Percentiles rank a stretch among this genome's conserved stretches.
phyloP scores from a whole-genome alignment of 2,113 vertebrate species.

The Cyprinodon variegatus region DNA sequence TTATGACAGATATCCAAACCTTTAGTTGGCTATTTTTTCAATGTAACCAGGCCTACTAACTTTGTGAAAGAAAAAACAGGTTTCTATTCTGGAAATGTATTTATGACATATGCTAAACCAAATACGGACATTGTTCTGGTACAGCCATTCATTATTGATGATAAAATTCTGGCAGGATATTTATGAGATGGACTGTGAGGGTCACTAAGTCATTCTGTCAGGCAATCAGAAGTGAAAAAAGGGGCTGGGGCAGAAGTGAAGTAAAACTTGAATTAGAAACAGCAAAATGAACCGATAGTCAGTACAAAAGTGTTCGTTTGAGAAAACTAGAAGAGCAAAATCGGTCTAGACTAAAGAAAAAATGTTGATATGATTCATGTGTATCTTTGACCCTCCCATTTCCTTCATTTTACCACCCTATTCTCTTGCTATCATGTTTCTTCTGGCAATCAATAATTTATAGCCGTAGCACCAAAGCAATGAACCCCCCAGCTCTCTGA shows the following conservation, averaged over 20 bases:
- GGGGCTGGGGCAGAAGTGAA: slow-evolving; percentile 11
- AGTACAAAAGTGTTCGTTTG: not conserved
- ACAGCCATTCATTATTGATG: slow-evolving; percentile 68
- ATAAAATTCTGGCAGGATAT: slow-evolving; percentile 63
- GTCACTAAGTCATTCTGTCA: slow-evolving; percentile 67
- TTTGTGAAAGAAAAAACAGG: slow-evolving; percentile 30
- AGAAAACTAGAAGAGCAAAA: not conserved
- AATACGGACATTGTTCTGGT: slow-evolving; percentile 59
- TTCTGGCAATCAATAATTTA: slow-evolving; percentile 75
- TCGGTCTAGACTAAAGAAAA: slow-evolving; percentile 2
- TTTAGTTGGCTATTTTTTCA: slow-evolving; percentile 38
- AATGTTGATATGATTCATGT: slow-evolving; percentile 47
- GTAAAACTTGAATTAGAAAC: slow-evolving; percentile 8
- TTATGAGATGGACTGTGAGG: slow-evolving; percentile 70
- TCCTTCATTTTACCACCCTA: slow-evolving; percentile 27
- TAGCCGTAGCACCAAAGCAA: slow-evolving; percentile 58
- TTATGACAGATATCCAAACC: slow-evolving; percentile 35
- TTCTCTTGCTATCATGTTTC: slow-evolving; percentile 69
- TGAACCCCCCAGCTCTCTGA: slow-evolving; percentile 54
- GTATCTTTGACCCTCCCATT: slow-evolving; percentile 8
- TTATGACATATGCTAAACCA: slow-evolving; percentile 61
- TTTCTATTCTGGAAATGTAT: slow-evolving; percentile 38
- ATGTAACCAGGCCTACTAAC: slow-evolving; percentile 15
- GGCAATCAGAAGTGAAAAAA: slow-evolving; percentile 27
- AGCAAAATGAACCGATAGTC: not conserved